Percentiles rank a stretch among this genome's conserved stretches.
Conservation (phyloP, 1,140 invertebrate species). For the Meloidogyne exigua region DNA sequence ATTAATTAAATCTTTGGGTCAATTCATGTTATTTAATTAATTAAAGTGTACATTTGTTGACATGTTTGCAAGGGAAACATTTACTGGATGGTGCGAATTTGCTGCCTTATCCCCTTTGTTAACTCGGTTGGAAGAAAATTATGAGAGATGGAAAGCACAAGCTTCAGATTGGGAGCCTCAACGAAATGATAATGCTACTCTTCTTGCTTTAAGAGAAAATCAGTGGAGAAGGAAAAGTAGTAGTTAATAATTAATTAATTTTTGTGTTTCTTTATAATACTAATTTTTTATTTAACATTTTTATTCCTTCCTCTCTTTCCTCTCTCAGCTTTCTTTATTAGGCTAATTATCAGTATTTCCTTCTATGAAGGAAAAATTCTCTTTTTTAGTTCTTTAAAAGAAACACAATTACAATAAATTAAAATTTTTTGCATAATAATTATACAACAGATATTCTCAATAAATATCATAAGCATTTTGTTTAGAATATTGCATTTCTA, state of each 20-base stretch:
- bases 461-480: background rate
- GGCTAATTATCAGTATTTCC: no score
- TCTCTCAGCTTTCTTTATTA: no score
- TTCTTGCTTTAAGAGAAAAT: slow-evolving; percentile 3
- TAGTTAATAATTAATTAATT: background rate
- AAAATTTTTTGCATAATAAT: background rate
- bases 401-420: background rate
- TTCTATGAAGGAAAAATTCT: no score
- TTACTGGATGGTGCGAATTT: slow-evolving; percentile 60
- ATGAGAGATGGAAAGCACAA: slow-evolving; percentile 53
- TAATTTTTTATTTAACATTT: background rate
- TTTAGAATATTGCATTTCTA: background rate
- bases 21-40: no score
- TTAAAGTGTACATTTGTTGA: slow-evolving; percentile 52
- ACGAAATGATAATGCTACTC: slow-evolving; percentile 33
- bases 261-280: background rate
- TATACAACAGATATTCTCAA: background rate
- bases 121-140: slow-evolving; percentile 52
- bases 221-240: background rate
- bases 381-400: no score
- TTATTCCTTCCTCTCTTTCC: no score
- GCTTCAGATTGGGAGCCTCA: slow-evolving; percentile 46
- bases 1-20: no score
- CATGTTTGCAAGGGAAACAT: slow-evolving; percentile 63
- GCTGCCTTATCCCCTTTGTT: slow-evolving; percentile 55